Conservation (phyloP, 2,888 invertebrate species). For the Nephrotoma guestfalica region DNA sequence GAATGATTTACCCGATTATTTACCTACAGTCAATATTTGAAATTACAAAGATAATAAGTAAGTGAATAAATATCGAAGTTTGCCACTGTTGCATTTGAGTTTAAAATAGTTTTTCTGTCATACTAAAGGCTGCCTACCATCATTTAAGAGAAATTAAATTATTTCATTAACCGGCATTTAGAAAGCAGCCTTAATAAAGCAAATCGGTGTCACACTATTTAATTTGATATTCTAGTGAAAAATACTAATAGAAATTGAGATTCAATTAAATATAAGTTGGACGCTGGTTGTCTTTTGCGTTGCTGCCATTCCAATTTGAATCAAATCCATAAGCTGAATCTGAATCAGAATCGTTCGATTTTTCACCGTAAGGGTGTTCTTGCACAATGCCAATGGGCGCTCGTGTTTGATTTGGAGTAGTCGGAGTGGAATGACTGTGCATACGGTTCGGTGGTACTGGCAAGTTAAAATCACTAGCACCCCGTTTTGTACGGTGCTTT, state of each 20-base stretch:
- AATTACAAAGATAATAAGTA: too few relatives aligned
- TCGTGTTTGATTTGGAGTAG: slow-evolving; percentile 48
- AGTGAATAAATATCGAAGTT: neutral
- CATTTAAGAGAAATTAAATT: neutral
- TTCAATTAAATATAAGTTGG: slow-evolving; percentile 7
- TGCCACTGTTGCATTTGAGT: neutral
- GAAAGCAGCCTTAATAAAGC: too few relatives aligned
- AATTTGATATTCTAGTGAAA: neutral
- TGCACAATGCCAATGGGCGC: slow-evolving; percentile 22
- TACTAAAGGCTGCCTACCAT: too few relatives aligned
- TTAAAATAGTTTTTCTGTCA: too few relatives aligned
- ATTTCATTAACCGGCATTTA: neutral
- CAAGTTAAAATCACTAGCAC: slow-evolving; percentile 38
- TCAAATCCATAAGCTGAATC: slow-evolving; percentile 81
- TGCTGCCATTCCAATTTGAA: slow-evolving; percentile 43
- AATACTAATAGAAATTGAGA: neutral
- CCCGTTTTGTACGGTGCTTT: slow-evolving; percentile 40
- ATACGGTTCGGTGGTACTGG: slow-evolving; percentile 29
- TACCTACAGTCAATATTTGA: too few relatives aligned
- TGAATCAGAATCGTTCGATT: slow-evolving; percentile 62
- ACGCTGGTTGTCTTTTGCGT: slow-evolving; percentile 3
- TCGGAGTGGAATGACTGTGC: slow-evolving; percentile 40
- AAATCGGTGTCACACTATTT: too few relatives aligned
- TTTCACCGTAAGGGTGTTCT: slow-evolving; percentile 17
- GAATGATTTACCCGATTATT: too few relatives aligned